Percentiles rank a stretch among this genome's conserved stretches.
Evolutionary conservation across 2,113 vertebrate genomes (phyloP).

Genomic region (Accipiter virgatus): DNA sequence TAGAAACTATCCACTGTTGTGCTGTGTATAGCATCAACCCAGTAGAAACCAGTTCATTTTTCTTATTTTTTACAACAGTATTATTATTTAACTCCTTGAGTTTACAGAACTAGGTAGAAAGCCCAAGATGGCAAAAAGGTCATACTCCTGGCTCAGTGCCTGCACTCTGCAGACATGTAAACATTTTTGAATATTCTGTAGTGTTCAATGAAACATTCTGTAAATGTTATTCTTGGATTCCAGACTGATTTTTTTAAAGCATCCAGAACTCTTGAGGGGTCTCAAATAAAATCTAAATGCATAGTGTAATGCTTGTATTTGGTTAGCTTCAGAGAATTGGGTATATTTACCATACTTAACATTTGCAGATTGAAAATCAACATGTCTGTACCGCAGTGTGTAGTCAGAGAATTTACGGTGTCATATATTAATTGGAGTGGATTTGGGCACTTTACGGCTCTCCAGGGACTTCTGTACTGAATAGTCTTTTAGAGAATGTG

Average conservation of each 20-base stretch:
- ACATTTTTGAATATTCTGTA: slow-evolving; percentile 36
- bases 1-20: background rate
- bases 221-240: slow-evolving; percentile 63
- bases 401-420: slow-evolving; percentile 39
- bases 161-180: background rate
- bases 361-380: slow-evolving; percentile 63
- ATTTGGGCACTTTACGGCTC: slow-evolving; percentile 52
- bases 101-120: slow-evolving; percentile 21
- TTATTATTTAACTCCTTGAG: background rate
- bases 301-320: slow-evolving; percentile 41
- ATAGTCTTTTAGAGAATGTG: slow-evolving; percentile 6
- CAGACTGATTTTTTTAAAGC: slow-evolving; percentile 3
- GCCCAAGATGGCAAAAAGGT: slow-evolving; percentile 15
- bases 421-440: slow-evolving; percentile 54
- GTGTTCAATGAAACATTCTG: slow-evolving; percentile 48
- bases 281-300: slow-evolving; percentile 57
- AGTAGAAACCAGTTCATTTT: background rate
- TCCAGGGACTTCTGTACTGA: slow-evolving; percentile 28
- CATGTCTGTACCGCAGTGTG: slow-evolving; percentile 37
- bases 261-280: slow-evolving; percentile 50
- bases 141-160: slow-evolving; percentile 13
- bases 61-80: background rate
- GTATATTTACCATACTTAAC: slow-evolving; percentile 60
- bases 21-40: background rate
- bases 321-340: slow-evolving; percentile 54